A percentile compares a stretch with the other conserved stretches of the same genome.
Evolutionary conservation across 1,140 invertebrate species (phyloP).

Genomic region (Akabosia matsudoensis): DNA sequence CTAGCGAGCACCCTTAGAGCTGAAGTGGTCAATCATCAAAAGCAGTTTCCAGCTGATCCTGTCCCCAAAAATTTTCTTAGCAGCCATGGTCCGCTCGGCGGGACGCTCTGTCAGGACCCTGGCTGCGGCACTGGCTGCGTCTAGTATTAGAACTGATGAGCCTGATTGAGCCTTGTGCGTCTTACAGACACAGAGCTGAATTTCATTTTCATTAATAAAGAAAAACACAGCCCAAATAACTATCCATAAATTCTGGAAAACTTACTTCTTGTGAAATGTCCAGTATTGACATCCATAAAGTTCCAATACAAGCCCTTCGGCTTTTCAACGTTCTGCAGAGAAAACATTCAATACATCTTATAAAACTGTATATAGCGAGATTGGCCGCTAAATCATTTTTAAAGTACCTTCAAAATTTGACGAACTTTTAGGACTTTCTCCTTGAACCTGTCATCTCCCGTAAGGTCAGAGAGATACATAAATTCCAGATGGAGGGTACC

Average conservation of each 20-base stretch:
- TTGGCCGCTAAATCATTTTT: no score
- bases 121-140: no score
- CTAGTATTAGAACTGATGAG: no score
- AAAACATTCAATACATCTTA: slow-evolving; percentile 55
- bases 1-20: no score
- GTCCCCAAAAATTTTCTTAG: no score
- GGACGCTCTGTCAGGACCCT: no score
- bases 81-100: no score
- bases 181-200: no score
- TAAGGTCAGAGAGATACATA: slow-evolving; percentile 60
- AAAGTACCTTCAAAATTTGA: slow-evolving; percentile 53
- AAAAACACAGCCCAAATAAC: background rate
- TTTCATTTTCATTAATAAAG: background rate
- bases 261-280: slow-evolving; percentile 56
- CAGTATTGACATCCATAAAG: slow-evolving; percentile 62
- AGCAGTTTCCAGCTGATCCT: no score
- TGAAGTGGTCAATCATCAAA: no score
- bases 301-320: slow-evolving; percentile 64
- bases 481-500: slow-evolving; percentile 66
- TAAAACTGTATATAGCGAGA: no score
- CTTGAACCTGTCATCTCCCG: slow-evolving; percentile 58
- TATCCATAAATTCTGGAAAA: background rate
- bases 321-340: slow-evolving; percentile 54
- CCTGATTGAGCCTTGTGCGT: no score
- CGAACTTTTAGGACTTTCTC: slow-evolving; percentile 57